These are phyloP conservation scores for Cheilosia grossa DNA, from an alignment of 2,888 invertebrate genomes.

Conservation along the genomic window DNA sequence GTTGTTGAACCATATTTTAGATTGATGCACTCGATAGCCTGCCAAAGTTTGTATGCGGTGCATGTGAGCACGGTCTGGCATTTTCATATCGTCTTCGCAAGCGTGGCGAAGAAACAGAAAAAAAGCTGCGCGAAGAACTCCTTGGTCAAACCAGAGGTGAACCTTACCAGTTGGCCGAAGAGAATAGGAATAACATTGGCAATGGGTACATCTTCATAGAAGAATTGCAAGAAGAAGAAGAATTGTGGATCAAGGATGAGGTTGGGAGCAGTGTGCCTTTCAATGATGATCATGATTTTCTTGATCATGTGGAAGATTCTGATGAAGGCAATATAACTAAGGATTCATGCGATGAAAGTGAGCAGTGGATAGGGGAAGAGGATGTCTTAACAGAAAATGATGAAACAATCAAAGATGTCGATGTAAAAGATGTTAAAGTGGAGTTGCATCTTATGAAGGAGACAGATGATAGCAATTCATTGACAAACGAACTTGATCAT, in stretches of 20 bases:
- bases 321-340: constrained; percentile 9
- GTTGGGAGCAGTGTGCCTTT: not conserved
- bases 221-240: constrained; percentile 9
- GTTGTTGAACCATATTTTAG: constrained; percentile 41
- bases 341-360: constrained; percentile 1
- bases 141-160: constrained; percentile 2
- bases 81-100: constrained; percentile 76
- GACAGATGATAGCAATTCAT: not conserved
- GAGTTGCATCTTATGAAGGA: not conserved
- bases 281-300: constrained; percentile 7
- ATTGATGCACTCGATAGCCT: constrained; percentile 69
- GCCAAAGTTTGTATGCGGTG: constrained; percentile 76
- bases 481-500: not conserved
- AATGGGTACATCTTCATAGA: not conserved
- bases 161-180: not conserved
- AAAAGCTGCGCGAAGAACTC: constrained; percentile 63
- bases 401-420: not conserved
- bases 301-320: constrained; percentile 8
- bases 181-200: not conserved
- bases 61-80: constrained; percentile 75
- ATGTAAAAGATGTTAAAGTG: not conserved
- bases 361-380: constrained; percentile 24
- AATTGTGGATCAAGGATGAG: constrained; percentile 29
- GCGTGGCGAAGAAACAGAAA: constrained; percentile 76
- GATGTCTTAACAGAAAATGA: constrained; percentile 2